A percentile compares a stretch with the other conserved stretches of the same genome.
phyloP scores from a whole-genome alignment of 2,113 vertebrate genomes.

The Osmerus eperlanus region DNA sequence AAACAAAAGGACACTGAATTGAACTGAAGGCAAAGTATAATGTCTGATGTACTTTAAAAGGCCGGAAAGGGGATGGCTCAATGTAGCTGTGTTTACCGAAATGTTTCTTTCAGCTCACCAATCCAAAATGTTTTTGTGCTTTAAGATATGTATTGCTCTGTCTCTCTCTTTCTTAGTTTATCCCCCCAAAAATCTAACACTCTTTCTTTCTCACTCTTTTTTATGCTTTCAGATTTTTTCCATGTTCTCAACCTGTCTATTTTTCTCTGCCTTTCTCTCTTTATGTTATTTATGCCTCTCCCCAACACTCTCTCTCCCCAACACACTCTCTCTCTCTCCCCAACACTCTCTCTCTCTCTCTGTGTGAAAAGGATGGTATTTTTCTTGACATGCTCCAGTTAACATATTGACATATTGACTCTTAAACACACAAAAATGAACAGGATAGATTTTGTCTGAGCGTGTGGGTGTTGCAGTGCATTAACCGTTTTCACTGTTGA shows the following conservation, averaged over 20 bases:
- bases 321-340: not conserved
- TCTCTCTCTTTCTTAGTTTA: no score
- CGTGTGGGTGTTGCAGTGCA: conserved; percentile 28
- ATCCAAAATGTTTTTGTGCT: no score
- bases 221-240: not conserved
- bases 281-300: no score
- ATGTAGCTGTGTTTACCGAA: no score
- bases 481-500: conserved; percentile 14
- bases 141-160: no score
- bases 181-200: no score
- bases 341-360: not conserved
- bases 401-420: conserved; percentile 27
- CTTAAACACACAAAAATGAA: conserved; percentile 25
- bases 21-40: no score
- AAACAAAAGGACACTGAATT: no score
- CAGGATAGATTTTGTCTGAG: conserved; percentile 28
- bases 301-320: not conserved
- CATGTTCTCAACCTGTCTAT: not conserved
- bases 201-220: not conserved
- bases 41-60: no score
- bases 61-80: no score
- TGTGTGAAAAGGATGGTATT: conserved; percentile 5
- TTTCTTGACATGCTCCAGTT: conserved; percentile 34
- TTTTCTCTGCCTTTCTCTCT: not conserved
- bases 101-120: no score